Conservation (phyloP, 1,140 invertebrate genomes). For the Drosophila chauvacae region DNA sequence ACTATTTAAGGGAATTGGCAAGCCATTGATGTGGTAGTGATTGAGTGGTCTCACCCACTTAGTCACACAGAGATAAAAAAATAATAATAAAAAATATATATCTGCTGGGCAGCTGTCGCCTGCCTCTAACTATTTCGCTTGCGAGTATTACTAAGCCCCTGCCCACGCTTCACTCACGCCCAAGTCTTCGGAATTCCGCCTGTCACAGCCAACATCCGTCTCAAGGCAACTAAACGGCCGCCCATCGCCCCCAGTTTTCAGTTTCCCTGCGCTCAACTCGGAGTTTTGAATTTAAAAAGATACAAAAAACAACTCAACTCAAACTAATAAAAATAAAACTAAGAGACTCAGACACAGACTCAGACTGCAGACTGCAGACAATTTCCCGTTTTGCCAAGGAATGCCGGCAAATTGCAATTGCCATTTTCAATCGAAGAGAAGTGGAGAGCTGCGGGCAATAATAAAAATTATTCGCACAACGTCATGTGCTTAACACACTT, state of each 20-base stretch:
- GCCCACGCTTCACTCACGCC: slow-evolving; percentile 73
- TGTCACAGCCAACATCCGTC: slow-evolving; percentile 72
- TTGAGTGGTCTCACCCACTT: slow-evolving; percentile 23
- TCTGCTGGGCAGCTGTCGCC: slow-evolving; percentile 29
- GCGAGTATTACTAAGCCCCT: slow-evolving; percentile 54
- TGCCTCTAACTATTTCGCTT: slow-evolving; percentile 22
- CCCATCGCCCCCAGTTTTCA: slow-evolving; percentile 11
- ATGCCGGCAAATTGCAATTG: slow-evolving; percentile 50
- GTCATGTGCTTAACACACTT: slow-evolving; percentile 62
- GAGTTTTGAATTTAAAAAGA: neutral
- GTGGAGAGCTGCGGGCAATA: neutral
- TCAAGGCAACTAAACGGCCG: slow-evolving; percentile 49
- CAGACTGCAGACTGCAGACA: slow-evolving; percentile 50
- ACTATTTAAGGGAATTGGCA: slow-evolving; percentile 14
- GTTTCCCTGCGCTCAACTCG: slow-evolving; percentile 1
- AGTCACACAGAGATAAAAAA: slow-evolving; percentile 19
- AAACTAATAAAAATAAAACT: slow-evolving; percentile 3
- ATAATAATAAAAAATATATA: neutral
- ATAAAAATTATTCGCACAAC: slow-evolving; percentile 31
- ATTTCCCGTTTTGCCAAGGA: slow-evolving; percentile 52
- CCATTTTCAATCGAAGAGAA: slow-evolving; percentile 29
- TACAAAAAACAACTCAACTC: neutral
- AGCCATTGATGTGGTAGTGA: slow-evolving; percentile 10
- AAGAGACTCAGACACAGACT: neutral
- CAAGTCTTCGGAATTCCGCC: slow-evolving; percentile 66